A percentile compares a stretch with the other conserved stretches of the same genome.
phyloP scores from a whole-genome alignment of 2,113 vertebrate genomes.

The Oryzias woworae region DNA sequence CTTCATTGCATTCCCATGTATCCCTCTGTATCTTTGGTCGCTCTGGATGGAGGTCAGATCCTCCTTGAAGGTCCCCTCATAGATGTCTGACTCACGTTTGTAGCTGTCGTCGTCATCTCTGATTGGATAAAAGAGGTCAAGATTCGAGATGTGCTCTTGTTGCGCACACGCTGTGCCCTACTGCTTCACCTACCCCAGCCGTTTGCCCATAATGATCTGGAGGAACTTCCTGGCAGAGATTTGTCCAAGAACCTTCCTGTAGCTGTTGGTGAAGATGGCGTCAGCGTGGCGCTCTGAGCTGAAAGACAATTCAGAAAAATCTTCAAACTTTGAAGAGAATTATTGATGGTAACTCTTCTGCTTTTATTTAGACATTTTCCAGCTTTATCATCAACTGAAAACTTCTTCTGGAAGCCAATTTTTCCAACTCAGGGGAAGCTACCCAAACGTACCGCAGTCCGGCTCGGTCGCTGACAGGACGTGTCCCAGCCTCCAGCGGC shows the following conservation, averaged over 20 bases:
- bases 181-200: constrained; percentile 78
- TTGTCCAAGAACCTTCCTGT: constrained; percentile 90
- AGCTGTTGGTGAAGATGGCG: constrained; percentile 92
- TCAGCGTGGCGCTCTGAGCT: constrained; percentile 89
- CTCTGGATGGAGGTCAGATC: constrained; percentile 71
- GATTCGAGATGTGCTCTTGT: neutral
- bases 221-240: constrained; percentile 90
- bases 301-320: constrained; percentile 3
- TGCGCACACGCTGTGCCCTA: neutral
- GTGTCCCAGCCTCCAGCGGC: constrained; percentile 33
- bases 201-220: constrained; percentile 89
- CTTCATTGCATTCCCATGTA: constrained; percentile 33
- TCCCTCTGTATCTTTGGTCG: constrained; percentile 61
- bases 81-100: constrained; percentile 73
- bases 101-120: constrained; percentile 62
- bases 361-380: neutral
- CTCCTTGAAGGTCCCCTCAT: constrained; percentile 72
- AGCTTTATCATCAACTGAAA: too few relatives aligned
- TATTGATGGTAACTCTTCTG: neutral
- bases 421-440: neutral
- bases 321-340: neutral
- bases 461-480: constrained; percentile 30
- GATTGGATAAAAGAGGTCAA: neutral
- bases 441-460: constrained; percentile 70
- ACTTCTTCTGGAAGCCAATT: too few relatives aligned